These are phyloP conservation scores for Phocoena sinus DNA, from an alignment of 2,113 vertebrate species.

Conservation along the genomic window DNA sequence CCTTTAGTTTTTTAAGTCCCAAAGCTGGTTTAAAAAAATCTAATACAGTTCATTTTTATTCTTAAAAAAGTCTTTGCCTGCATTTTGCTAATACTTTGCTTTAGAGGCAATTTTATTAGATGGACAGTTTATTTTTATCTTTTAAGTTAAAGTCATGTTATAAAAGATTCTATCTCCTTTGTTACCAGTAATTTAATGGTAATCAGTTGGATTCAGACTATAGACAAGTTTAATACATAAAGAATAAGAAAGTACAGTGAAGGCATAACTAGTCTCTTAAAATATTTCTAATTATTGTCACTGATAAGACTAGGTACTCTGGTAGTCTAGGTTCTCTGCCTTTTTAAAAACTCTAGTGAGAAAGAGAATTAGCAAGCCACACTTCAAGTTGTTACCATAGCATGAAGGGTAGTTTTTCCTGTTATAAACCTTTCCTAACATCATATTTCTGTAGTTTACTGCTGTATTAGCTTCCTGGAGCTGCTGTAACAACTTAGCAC, in stretches of 20 bases:
- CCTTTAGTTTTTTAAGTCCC: not conserved
- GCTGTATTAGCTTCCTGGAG: not conserved
- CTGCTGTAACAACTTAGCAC: not conserved
- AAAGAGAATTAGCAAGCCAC: not conserved
- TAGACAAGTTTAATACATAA: not conserved
- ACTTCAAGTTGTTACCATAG: not conserved
- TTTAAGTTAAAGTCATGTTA: not conserved
- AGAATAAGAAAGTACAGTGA: not conserved
- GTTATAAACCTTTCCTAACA: not conserved
- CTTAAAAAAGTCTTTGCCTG: not conserved
- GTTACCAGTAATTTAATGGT: not conserved
- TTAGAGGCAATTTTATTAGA: not conserved
- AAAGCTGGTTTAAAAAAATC: not conserved
- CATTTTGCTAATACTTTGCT: not conserved
- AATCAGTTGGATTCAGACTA: not conserved
- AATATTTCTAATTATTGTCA: not conserved
- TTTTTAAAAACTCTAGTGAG: not conserved
- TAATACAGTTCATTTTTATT: not conserved
- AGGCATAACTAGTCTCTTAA: not conserved
- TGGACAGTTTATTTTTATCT: not conserved
- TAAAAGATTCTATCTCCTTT: not conserved
- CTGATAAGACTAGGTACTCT: not conserved
- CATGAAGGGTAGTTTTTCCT: not conserved
- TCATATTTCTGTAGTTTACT: not conserved
- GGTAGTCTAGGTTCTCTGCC: not conserved